phyloP scores from a whole-genome alignment of 2,888 invertebrate genomes.

The Hypsopygia costalis region DNA sequence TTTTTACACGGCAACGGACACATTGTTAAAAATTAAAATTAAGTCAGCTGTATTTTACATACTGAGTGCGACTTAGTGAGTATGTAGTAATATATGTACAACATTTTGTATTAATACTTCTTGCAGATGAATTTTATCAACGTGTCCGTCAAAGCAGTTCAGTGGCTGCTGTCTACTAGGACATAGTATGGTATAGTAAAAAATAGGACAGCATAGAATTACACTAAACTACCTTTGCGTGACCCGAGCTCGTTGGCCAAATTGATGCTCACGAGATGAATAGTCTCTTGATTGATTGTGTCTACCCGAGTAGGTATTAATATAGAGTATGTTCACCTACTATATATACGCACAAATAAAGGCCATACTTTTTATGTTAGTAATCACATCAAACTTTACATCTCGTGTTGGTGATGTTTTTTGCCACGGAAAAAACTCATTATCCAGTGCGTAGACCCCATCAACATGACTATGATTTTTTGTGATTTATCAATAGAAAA shows the following conservation, averaged over 20 bases:
- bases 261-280: slow-evolving; percentile 2
- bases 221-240: slow-evolving; percentile 1
- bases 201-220: background rate
- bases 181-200: background rate
- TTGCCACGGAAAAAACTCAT: slow-evolving; percentile 1
- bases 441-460: slow-evolving; percentile 7
- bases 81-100: too few relatives aligned
- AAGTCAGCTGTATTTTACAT: too few relatives aligned
- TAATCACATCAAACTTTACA: background rate
- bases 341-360: background rate
- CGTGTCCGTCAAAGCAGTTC: too few relatives aligned
- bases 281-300: slow-evolving; percentile 1
- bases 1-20: slow-evolving; percentile 1
- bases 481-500: background rate
- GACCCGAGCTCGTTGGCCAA: slow-evolving; percentile 4
- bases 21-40: background rate
- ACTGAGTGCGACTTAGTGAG: too few relatives aligned
- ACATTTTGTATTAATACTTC: too few relatives aligned
- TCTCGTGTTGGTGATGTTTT: background rate
- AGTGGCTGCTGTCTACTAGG: too few relatives aligned
- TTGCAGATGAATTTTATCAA: too few relatives aligned
- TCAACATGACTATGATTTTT: background rate
- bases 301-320: background rate
- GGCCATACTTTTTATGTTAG: background rate
- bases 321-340: background rate